Base-by-base conservation (phyloP, 2,888 invertebrate species). In the Gymnocheta viridis region DNA sequence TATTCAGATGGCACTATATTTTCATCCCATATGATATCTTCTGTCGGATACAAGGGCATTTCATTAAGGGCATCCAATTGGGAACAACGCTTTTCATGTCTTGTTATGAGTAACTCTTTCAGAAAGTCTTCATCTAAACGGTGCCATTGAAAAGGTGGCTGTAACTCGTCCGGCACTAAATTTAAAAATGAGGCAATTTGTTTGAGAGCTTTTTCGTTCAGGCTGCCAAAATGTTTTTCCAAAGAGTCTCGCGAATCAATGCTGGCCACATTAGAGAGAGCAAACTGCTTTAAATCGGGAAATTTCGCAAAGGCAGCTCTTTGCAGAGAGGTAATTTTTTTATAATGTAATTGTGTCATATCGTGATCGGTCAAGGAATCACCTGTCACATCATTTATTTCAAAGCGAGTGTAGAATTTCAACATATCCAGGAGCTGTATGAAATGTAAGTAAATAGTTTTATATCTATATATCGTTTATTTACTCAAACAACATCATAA, bases 11-110 rank as follows among this genome's bases (percentile, higher is more conserved):
- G 99, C 0, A 99, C 99, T 54, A 99, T 95, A 90, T 99, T 99
- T 91, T 99, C 99, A 92, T 99, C 98, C 99, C 99, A 99, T 87
- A 99, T 98, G 2, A 99, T 96, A 82, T 97, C 96, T 91, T 99
- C 99, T 0, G 98, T 99, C 0, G 99, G 99, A 91, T 99, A 99
- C 0, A 99, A 93, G 0, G 99, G 99, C 98, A 99, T 98, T 87
- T 98, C 96, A 91, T 99, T 99, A 12, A 99, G 92, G 74, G 97
- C 96, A 90, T 99, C 98, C 72, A 99, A 92, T 89, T 99, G 99
- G 0, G 98, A 99, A 41, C 96, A 95, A 66, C 98, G 94, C 49
- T 96, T 94, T 91, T 98, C 98, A 91, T 98, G 98, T 2, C 97
- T 94, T 90, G 93, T 93, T 92, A 98, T 97, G 92, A 99, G 91